Evolutionary conservation across 2,797 vertebrate species (phyloP), one percentile per base, ranked within the genome.

Genomic region (Morelia viridis): DNA sequence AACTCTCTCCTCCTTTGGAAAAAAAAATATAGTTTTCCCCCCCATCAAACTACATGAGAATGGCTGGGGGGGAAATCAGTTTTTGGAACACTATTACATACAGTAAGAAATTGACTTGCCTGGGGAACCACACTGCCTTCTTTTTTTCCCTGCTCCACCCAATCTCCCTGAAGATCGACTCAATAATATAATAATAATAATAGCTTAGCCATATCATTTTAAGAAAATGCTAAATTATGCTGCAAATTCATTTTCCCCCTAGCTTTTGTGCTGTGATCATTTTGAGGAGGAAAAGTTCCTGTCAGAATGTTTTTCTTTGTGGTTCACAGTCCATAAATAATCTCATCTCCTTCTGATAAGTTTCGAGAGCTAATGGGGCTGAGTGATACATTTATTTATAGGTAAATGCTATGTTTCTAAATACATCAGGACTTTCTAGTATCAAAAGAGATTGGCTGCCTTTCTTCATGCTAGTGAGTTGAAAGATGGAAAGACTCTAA

Each of bases 401-500:
- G 53, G 85, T 90, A 93, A 95, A 95, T 92, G 86, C 11, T 89
- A 4, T 0, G 1, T 19, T 22, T 84, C 0, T 41, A 94, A 56
- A 92, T 53, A 88, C 5, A 61, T 0, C 58, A 11, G 84, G 90
- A 90, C 88, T 57, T 60, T 58, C 0, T 8, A 22, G 91, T 65
- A 57, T 68, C 68, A 89, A 76, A 96, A 83, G 57, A 90, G 71
- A 92, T 92, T 2, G 0, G 4, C 41, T 83, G 28, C 24, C 93
- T 84, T 50, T 89, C 22, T 31, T 19, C 2, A 7, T 19, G 50
- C 90, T 35, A 95, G 85, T 62, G 76, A 94, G 90, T 41, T 85
- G 28, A 93, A 93, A 94, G 90, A 93, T 76, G 62, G 76, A 94
- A 94, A 92, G 13, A 84, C n/a, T 92, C 83, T 86, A 92, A 96